A percentile compares a stretch with the other conserved stretches of the same genome.
phyloP scores from a whole-genome alignment of 2,888 invertebrate species.

The Lasioglossum figueresi region DNA sequence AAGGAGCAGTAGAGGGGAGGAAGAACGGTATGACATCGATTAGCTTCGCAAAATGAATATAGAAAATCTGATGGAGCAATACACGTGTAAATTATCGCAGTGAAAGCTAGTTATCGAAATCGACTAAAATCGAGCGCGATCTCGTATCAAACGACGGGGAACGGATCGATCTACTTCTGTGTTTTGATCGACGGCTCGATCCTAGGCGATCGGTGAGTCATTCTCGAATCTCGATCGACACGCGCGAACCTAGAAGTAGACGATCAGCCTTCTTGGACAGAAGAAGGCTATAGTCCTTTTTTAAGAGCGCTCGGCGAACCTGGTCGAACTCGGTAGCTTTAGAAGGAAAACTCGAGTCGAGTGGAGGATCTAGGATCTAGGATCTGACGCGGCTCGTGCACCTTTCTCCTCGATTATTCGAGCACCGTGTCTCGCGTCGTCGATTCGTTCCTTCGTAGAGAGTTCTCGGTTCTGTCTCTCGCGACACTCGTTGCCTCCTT shows the following conservation, averaged over 20 bases:
- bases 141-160: neutral
- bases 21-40: no score
- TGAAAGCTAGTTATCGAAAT: neutral
- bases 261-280: conserved; percentile 23
- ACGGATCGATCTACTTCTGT: neutral
- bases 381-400: neutral
- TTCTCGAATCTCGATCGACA: conserved; percentile 39
- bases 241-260: conserved; percentile 35
- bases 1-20: no score
- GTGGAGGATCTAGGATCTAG: neutral
- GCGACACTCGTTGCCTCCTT: neutral
- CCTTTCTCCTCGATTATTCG: neutral
- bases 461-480: neutral
- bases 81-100: neutral
- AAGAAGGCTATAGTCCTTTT: conserved; percentile 27
- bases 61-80: no score
- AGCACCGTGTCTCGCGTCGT: neutral
- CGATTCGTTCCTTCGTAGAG: conserved; percentile 7
- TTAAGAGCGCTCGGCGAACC: conserved; percentile 21
- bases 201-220: neutral
- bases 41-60: no score
- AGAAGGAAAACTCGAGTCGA: neutral
- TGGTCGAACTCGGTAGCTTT: neutral
- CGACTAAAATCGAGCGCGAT: no score
- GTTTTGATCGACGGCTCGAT: neutral